A percentile compares a stretch with the other conserved stretches of the same genome.
phyloP scores from a whole-genome alignment of 2,797 vertebrate species.

The Jordanella pulchra region DNA sequence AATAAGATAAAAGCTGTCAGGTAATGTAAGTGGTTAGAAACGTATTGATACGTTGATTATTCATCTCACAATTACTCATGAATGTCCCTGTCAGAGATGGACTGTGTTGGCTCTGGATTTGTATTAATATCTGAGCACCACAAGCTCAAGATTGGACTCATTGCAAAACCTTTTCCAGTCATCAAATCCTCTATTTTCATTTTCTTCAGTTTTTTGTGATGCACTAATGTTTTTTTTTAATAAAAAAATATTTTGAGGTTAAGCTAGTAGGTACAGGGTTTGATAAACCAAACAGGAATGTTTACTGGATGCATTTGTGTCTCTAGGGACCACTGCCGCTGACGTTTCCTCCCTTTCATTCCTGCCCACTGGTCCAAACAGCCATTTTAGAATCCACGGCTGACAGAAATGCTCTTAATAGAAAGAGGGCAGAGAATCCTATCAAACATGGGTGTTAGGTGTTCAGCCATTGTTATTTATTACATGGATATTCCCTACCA shows the following conservation, averaged over 20 bases:
- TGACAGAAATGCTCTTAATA: slow-evolving; percentile 24
- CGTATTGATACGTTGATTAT: not conserved
- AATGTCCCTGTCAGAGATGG: not conserved
- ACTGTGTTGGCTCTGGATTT: not conserved
- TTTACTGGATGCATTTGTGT: slow-evolving; percentile 42
- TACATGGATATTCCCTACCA: slow-evolving; percentile 34
- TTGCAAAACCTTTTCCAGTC: slow-evolving; percentile 10
- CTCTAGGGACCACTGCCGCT: slow-evolving; percentile 37
- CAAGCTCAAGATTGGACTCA: slow-evolving; percentile 41
- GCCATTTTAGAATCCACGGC: slow-evolving; percentile 74
- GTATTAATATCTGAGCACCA: slow-evolving; percentile 11
- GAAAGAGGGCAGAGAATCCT: slow-evolving; percentile 14
- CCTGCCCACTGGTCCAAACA: slow-evolving; percentile 59
- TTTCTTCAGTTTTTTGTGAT: not conserved
- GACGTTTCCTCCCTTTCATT: slow-evolving; percentile 45
- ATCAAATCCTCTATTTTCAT: not conserved
- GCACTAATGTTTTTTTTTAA: not conserved
- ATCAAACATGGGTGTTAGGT: slow-evolving; percentile 8
- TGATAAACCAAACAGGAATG: slow-evolving; percentile 13
- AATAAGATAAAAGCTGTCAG: not conserved
- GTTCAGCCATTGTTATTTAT: slow-evolving; percentile 17
- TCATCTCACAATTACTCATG: not conserved
- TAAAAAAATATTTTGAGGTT: not conserved
- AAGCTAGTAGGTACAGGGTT: not conserved
- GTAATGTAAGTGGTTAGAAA: slow-evolving; percentile 1